A percentile compares a stretch with the other conserved stretches of the same genome.
phyloP scores from a whole-genome alignment of 2,888 invertebrate genomes.

The Coenonympha arcania region DNA sequence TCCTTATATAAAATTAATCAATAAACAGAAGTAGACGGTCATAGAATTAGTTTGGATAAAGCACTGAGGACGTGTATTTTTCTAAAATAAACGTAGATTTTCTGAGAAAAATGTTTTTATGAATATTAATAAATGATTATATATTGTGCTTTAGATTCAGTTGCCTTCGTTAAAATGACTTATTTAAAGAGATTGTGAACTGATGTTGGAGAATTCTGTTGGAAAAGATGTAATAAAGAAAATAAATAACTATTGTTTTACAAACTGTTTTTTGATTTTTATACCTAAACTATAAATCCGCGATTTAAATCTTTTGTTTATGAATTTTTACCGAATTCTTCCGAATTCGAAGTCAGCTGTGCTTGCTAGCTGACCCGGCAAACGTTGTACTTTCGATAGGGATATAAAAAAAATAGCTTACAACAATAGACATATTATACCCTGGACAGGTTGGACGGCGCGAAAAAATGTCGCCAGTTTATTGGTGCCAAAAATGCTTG shows the following conservation, averaged over 20 bases:
- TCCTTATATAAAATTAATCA: slow-evolving; percentile 9
- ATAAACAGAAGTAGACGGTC: slow-evolving; percentile 26
- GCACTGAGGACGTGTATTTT: slow-evolving; percentile 73
- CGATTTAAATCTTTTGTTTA: too few relatives aligned
- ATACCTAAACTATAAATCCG: too few relatives aligned
- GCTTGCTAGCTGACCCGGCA: too few relatives aligned
- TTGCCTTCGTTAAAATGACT: slow-evolving; percentile 46
- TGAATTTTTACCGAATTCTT: too few relatives aligned
- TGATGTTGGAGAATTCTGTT: slow-evolving; percentile 27
- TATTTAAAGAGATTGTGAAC: slow-evolving; percentile 28
- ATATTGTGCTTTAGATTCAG: slow-evolving; percentile 54
- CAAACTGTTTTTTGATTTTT: slow-evolving; percentile 33
- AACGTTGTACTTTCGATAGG: too few relatives aligned
- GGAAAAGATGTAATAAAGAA: slow-evolving; percentile 42
- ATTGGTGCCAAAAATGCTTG: too few relatives aligned
- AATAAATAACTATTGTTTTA: slow-evolving; percentile 57
- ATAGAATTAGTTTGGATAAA: slow-evolving; percentile 52
- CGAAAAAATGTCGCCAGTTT: too few relatives aligned
- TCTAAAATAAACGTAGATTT: slow-evolving; percentile 61
- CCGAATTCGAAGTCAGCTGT: too few relatives aligned
- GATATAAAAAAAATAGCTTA: too few relatives aligned
- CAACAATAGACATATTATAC: too few relatives aligned
- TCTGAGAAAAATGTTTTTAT: slow-evolving; percentile 26
- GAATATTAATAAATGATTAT: slow-evolving; percentile 38
- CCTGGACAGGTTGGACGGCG: too few relatives aligned